Percentiles rank a stretch among this genome's conserved stretches.
Evolutionary conservation across 2,888 invertebrate species (phyloP).

Genomic region (Leptopilina myrica): DNA sequence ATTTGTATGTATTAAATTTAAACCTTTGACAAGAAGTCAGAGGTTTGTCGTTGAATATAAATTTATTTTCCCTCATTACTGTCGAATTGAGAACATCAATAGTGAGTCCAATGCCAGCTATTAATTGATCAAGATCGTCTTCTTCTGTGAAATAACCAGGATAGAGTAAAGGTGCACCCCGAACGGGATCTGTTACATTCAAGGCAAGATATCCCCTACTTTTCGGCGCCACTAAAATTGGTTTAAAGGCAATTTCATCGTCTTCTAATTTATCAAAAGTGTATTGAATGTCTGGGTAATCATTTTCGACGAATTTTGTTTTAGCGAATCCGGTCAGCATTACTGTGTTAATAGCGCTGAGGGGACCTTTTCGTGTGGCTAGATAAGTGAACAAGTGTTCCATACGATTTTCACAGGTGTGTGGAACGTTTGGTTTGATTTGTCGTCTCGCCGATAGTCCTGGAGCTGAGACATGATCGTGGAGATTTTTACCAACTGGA

Average conservation of each 20-base stretch:
- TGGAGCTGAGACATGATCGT: neutral
- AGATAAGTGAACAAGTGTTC: constrained; percentile 77
- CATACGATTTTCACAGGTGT: constrained; percentile 63
- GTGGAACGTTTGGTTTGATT: neutral
- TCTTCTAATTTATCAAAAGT: neutral
- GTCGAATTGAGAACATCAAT: constrained; percentile 81
- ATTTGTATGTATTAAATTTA: constrained; percentile 81
- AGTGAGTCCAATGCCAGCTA: constrained; percentile 77
- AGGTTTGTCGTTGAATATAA: constrained; percentile 78
- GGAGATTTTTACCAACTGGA: constrained; percentile 9
- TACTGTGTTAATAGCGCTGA: constrained; percentile 69
- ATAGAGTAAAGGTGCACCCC: constrained; percentile 80
- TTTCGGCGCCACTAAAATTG: constrained; percentile 85
- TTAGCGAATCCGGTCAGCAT: constrained; percentile 1
- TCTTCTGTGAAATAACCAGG: constrained; percentile 89
- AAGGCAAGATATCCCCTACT: constrained; percentile 93
- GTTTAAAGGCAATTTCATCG: neutral
- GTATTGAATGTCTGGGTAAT: neutral
- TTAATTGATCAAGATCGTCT: neutral
- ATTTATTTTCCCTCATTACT: constrained; percentile 78
- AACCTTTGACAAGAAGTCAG: constrained; percentile 83
- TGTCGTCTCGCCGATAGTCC: neutral
- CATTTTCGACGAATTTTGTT: neutral
- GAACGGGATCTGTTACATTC: constrained; percentile 85
- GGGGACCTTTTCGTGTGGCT: constrained; percentile 77